Base-by-base conservation (phyloP, 2,113 vertebrate genomes). In the Caracal caracal region DNA sequence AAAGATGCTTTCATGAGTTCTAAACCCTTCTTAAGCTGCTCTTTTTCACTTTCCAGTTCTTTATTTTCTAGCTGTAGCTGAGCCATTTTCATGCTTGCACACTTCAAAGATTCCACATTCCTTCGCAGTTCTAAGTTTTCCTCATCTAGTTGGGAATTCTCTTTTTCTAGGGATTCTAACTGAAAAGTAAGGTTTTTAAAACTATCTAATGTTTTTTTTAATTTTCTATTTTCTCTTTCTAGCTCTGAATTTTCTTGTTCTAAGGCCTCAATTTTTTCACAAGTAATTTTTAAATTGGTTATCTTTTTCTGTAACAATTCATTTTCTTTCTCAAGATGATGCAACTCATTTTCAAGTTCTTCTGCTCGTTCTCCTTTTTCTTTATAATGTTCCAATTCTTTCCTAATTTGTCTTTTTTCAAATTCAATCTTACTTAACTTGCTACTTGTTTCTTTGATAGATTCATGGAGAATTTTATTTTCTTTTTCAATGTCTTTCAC, bases 401-500 rank as follows among this genome's bases (percentile, higher is more conserved):
- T 99, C 79, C 98, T 99, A 51, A 99, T 97, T 97, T 99, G 99
- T 89, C 99, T 99, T 97, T 99, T 99, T 96, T 99, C 99, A 98
- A 99, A 99, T 98, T 99, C 99, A 5, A 99, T 96, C 97, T 99
- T 99, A 97, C 99, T 99, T 92, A 99, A 98, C 96, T 99, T 99
- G 96, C 99, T 99, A 43, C 99, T 99, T 61, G 99, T 99, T 97
- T 99, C 99, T 81, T 99, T 99, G 96, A 99, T 99, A 81, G 99
- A 99, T 93, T 99, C 99, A 13, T 99, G 99, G 30, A 99, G 99
- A 94, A 99, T 98, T 71, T 99, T 99, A 85, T 99, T 99, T 97
- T 99, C 99, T 94, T 99, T 99, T 97, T 99, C 99, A 90, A 99
- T 99, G 79, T 99, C 99, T 97, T 99, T 99, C 93, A 99, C 99